Evolutionary conservation across 2,797 vertebrate species (phyloP).

Genomic region (Gambusia yucatana): DNA sequence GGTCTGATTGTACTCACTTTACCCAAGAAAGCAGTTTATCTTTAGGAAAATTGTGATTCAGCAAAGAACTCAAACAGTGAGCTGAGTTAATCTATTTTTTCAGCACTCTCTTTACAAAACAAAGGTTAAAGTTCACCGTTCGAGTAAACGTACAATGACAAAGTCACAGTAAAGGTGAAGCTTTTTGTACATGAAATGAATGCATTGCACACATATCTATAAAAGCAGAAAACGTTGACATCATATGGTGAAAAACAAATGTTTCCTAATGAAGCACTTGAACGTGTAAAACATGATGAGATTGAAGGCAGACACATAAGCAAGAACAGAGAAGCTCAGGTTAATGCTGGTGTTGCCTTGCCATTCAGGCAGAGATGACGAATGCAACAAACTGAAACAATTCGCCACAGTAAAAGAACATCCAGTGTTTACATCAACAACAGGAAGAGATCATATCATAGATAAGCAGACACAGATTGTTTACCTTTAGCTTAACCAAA

Average conservation of each 20-base stretch:
- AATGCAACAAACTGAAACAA: constrained; percentile 2
- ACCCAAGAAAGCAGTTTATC: constrained; percentile 8
- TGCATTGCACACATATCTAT: constrained; percentile 16
- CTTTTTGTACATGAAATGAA: constrained; percentile 19
- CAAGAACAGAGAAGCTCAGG: constrained; percentile 15
- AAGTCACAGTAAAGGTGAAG: constrained; percentile 28
- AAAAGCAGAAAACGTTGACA: constrained; percentile 9
- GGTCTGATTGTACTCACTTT: neutral
- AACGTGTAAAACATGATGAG: constrained; percentile 19
- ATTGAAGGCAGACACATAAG: constrained; percentile 15
- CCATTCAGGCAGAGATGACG: constrained; percentile 10
- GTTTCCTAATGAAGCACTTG: neutral
- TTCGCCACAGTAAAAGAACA: constrained; percentile 3
- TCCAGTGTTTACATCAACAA: constrained; percentile 2
- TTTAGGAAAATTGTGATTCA: neutral
- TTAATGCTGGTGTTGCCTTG: constrained; percentile 29
- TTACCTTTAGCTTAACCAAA: constrained; percentile 7
- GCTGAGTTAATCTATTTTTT: neutral
- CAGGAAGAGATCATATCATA: constrained; percentile 7
- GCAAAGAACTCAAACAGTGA: neutral
- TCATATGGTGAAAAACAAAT: neutral
- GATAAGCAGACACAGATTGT: constrained; percentile 11
- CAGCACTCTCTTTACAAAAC: neutral
- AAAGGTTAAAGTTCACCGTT: neutral
- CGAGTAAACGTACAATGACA: constrained; percentile 34